Conservation (phyloP, 92 coral and sea anemone species). For the Pocillopora meandrina region DNA sequence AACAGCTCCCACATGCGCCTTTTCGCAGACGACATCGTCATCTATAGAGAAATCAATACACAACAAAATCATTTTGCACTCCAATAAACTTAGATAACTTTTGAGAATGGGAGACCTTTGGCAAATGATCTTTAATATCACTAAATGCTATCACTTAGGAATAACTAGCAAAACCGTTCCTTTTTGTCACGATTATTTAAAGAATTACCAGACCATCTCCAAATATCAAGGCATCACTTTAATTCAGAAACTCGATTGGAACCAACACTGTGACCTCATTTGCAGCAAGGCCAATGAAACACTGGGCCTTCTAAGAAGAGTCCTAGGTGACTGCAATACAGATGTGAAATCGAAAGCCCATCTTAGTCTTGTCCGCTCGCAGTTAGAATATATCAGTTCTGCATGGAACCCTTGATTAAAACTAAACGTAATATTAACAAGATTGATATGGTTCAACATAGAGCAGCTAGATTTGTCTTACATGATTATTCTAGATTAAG, state of each 20-base stretch:
- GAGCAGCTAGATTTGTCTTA: constrained; percentile 45
- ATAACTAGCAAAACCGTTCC: neutral
- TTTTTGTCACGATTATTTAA: neutral
- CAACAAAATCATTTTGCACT: neutral
- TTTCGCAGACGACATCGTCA: neutral
- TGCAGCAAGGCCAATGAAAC: constrained; percentile 42
- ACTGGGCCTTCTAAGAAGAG: neutral
- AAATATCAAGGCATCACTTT: constrained; percentile 31
- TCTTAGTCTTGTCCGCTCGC: constrained; percentile 15
- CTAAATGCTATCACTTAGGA: constrained; percentile 14
- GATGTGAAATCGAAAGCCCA: constrained; percentile 16
- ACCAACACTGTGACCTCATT: constrained; percentile 41
- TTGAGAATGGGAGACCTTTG: neutral
- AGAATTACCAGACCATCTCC: constrained; percentile 1
- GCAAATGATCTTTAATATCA: neutral
- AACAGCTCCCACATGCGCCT: neutral
- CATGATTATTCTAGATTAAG: constrained; percentile 17
- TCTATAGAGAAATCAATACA: neutral
- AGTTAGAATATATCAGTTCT: constrained; percentile 15
- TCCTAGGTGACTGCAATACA: constrained; percentile 10
- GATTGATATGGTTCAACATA: constrained; percentile 39
- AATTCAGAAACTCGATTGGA: constrained; percentile 41
- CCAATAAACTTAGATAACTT: neutral
- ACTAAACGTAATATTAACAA: neutral
- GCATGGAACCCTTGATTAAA: neutral